Evolutionary conservation across 2,888 invertebrate genomes (phyloP).

Genomic region (Heliothis peltigera): DNA sequence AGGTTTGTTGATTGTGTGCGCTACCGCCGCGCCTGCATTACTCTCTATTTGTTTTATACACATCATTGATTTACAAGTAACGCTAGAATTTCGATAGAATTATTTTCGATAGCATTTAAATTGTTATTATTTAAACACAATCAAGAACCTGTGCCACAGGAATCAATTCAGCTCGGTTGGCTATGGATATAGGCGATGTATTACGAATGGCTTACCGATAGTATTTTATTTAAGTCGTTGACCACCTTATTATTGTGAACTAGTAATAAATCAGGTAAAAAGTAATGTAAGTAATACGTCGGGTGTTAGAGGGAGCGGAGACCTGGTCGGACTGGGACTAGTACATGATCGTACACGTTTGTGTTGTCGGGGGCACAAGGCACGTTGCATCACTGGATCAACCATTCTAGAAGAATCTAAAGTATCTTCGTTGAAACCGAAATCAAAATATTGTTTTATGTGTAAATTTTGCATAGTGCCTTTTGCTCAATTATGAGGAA

Average conservation of each 20-base stretch:
- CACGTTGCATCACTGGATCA: conserved; percentile 79
- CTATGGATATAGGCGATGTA: conserved; percentile 64
- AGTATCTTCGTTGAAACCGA: conserved; percentile 75
- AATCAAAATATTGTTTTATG: conserved; percentile 79
- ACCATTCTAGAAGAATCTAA: conserved; percentile 69
- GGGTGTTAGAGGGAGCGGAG: conserved; percentile 39
- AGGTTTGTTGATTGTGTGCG: conserved; percentile 82
- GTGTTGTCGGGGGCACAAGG: conserved; percentile 80
- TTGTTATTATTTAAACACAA: conserved; percentile 66
- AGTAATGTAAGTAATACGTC: conserved; percentile 48
- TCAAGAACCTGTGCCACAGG: conserved; percentile 67
- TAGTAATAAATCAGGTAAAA: conserved; percentile 42
- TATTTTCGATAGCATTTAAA: conserved; percentile 42
- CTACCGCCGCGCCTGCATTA: conserved; percentile 10
- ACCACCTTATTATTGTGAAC: conserved; percentile 53
- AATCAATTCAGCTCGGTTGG: conserved; percentile 65
- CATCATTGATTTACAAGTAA: conserved; percentile 38
- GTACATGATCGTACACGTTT: conserved; percentile 44
- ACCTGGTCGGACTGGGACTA: conserved; percentile 42
- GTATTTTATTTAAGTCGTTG: conserved; percentile 66
- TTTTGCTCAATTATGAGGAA: conserved; percentile 86
- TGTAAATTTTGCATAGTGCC: conserved; percentile 86
- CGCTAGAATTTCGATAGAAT: conserved; percentile 55
- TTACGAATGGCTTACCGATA: conserved; percentile 70
- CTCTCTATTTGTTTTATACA: conserved; percentile 29